Evolutionary conservation across 2,797 vertebrate genomes (phyloP), one percentile per base, ranked within the genome.

Genomic region (Agapornis canus): DNA sequence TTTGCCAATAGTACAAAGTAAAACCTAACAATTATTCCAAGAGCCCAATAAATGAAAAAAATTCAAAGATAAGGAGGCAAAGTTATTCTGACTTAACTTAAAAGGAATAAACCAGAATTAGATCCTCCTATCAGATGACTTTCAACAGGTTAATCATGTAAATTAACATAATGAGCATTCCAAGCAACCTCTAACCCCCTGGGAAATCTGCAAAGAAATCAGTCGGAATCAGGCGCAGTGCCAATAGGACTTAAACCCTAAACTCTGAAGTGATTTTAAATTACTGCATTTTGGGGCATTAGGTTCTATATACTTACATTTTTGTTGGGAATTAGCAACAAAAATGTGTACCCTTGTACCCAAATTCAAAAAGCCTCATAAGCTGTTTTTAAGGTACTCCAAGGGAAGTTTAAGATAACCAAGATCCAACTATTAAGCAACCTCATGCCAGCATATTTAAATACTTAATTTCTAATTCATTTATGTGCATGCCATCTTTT

Each of bases 111-210:
- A 94, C 39, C 47, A 73, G 40, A 86, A 77, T 27, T 82, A 79
- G 75, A 84, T 75, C 48, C 52, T 92, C 47, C 82, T 91, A 93
- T 87, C 65, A 90, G 57, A 78, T 96, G 89, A 88, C 69, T 95
- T 92, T 89, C 79, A 92, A 87, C 45, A 83, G 42, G 47, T 92
- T 95, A 91, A 78, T 89, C 10, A 66, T 21, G 57, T 52, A 81
- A 91, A 94, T 94, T 73, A 95, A 89, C 20, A 73, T 88, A 84
- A 91, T 65, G 69, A 95, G n/a, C 4, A 1, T 80, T 89, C 42
- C 84, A 80, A 90, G 61, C n/a, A 86, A 89, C 52, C 48, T 87
- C 65, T 82, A 89, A 88, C 45, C 60, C 40, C 42, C 45, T 82
- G 78, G 76, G 61, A 95, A 89, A 80, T 57, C 51, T 84, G 79